Conservation (phyloP, 2,888 invertebrate genomes). For the Meganola albula region DNA sequence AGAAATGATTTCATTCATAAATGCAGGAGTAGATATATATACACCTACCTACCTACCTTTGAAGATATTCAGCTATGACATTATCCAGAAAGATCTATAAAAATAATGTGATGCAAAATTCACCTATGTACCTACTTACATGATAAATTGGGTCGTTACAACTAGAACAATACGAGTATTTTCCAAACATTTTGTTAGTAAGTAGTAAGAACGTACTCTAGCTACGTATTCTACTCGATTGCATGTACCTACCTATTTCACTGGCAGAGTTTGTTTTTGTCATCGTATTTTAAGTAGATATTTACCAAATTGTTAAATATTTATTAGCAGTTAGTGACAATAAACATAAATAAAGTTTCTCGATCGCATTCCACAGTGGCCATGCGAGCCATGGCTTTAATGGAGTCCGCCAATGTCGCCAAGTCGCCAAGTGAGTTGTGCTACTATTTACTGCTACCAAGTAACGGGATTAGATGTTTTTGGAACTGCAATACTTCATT, state of each 20-base stretch:
- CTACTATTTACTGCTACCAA: conserved; percentile 10
- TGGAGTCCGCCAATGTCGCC: conserved; percentile 30
- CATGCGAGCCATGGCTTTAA: conserved; percentile 12
- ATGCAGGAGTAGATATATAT: too few species aligned
- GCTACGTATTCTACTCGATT: too few species aligned
- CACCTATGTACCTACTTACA: conserved; percentile 10
- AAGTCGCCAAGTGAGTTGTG: conserved; percentile 24
- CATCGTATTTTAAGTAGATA: too few species aligned
- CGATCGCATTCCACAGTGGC: conserved; percentile 25
- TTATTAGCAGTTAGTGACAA: conserved; percentile 26
- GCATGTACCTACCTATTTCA: too few species aligned
- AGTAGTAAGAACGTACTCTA: too few species aligned
- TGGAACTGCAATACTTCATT: conserved; percentile 21
- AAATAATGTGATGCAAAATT: conserved; percentile 6
- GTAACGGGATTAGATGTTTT: conserved; percentile 24
- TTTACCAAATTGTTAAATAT: conserved; percentile 25
- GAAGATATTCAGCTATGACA: too few species aligned
- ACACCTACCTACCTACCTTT: too few species aligned
- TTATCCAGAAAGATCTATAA: too few species aligned
- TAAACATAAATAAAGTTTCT: conserved; percentile 24
- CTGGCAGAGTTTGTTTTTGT: too few species aligned
- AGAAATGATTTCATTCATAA: too few species aligned
- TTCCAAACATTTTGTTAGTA: too few species aligned
- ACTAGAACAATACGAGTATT: conserved; percentile 15
- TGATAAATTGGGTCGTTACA: conserved; percentile 14